Conservation (phyloP, 2,113 vertebrate species). For the Chionomys nivalis region DNA sequence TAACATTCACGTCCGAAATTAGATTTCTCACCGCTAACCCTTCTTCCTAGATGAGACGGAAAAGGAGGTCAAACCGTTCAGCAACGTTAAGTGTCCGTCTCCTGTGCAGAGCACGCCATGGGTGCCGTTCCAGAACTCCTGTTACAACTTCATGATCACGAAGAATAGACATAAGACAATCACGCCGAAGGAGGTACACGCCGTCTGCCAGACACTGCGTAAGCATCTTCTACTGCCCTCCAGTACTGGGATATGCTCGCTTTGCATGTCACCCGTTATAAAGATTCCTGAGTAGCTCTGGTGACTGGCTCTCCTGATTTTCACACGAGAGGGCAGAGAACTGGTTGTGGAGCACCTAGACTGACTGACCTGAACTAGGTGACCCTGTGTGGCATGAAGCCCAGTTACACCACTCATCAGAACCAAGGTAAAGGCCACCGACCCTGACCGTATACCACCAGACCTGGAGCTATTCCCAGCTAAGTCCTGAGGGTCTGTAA, state of each 20-base stretch:
- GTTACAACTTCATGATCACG: constrained; percentile 92
- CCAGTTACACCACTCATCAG: background rate
- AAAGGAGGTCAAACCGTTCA: constrained; percentile 77
- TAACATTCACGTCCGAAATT: constrained; percentile 55
- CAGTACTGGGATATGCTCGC: background rate
- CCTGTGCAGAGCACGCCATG: constrained; percentile 92
- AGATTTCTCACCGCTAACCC: constrained; percentile 44
- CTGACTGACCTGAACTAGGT: background rate
- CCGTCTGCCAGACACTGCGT: constrained; percentile 91
- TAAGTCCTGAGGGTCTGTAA: background rate
- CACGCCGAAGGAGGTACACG: constrained; percentile 78
- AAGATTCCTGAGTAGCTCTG: constrained; percentile 14
- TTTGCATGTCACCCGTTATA: background rate
- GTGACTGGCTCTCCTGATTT: constrained; percentile 15
- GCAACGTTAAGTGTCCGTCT: constrained; percentile 91
- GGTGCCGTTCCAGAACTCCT: constrained; percentile 94
- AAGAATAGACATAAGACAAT: constrained; percentile 86
- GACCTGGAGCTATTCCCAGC: background rate
- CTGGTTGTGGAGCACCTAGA: background rate
- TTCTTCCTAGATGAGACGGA: constrained; percentile 85
- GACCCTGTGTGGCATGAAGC: background rate
- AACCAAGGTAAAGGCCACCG: background rate
- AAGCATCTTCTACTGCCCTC: constrained; percentile 73
- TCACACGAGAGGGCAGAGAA: constrained; percentile 9
- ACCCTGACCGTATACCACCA: background rate